These are phyloP conservation scores for Drosophila neonasuta DNA, from an alignment of 2,888 invertebrate species.

Conservation along the genomic window DNA sequence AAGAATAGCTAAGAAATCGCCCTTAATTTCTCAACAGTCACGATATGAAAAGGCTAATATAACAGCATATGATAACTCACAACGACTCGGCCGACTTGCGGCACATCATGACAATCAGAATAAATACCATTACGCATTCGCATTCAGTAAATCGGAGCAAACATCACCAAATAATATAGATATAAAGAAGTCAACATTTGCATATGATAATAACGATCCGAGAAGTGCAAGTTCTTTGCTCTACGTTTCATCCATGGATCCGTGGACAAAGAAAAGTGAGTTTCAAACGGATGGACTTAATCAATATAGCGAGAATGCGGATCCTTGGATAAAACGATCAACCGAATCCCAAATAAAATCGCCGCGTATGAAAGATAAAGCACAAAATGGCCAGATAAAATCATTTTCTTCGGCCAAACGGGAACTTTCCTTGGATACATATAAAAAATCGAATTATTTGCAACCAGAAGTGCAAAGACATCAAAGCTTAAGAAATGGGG, in stretches of 20 bases:
- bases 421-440: slow-evolving; percentile 46
- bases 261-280: slow-evolving; percentile 81
- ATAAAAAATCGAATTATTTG: slow-evolving; percentile 38
- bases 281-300: slow-evolving; percentile 33
- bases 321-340: slow-evolving; percentile 80
- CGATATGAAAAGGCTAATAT: slow-evolving; percentile 35
- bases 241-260: slow-evolving; percentile 79
- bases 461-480: slow-evolving; percentile 71
- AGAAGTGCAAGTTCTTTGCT: slow-evolving; percentile 80
- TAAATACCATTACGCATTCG: slow-evolving; percentile 33
- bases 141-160: slow-evolving; percentile 81
- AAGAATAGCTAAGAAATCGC: slow-evolving; percentile 9
- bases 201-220: slow-evolving; percentile 70
- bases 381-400: slow-evolving; percentile 64
- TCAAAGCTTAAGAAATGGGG: slow-evolving; percentile 56
- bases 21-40: slow-evolving; percentile 19
- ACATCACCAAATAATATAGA: slow-evolving; percentile 80
- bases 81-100: slow-evolving; percentile 19
- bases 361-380: slow-evolving; percentile 23
- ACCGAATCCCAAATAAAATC: slow-evolving; percentile 20
- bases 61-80: slow-evolving; percentile 30
- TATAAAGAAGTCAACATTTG: slow-evolving; percentile 56
- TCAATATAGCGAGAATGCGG: slow-evolving; percentile 37
- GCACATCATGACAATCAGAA: slow-evolving; percentile 58
- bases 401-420: slow-evolving; percentile 70